Base-by-base conservation (phyloP, 92 coral and sea anemone genomes). In the Actinernus sp. region DNA sequence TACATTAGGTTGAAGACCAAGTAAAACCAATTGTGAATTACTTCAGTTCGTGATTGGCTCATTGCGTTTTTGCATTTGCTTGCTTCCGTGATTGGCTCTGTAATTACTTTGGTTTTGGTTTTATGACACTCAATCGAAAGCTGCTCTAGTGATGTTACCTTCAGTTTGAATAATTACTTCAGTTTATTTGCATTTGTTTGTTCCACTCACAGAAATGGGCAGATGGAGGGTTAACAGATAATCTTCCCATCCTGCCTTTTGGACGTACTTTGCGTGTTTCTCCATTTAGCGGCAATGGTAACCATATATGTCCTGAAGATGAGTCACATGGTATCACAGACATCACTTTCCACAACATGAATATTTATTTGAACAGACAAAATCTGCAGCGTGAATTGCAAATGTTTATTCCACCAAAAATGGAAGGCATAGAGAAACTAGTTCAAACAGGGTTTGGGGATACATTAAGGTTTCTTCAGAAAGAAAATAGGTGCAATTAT, bases 151-250 rank as follows among this genome's bases (percentile, higher is more conserved):
- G 14, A 12, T 14, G 3, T 3, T 24, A 49, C 23, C 25, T 6
- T n/a, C 23, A 17, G 23, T 49, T 49, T n/a, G 30, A n/a, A 9
- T 30, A 26, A n/a, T n/a, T n/a, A n/a, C n/a, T n/a, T n/a, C n/a
- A n/a, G 32, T 37, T 16, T 31, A 30, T 14, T 36, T 10, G 11
- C 57, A 63, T 4, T 58, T 25, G 49, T 41, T 69, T n/a, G 25
- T 68, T 67, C 28, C 68, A 31, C 57, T 60, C 41, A 49, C 76
- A 92, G 97, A 92, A 80, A 76, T 92, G 95, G 97, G 85, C 80
- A 18, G 97, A 92, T 74, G 97, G 97, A 55, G 97, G 97, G 58
- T 83, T 92, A 49, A 88, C 95, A 17, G 89, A 92, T 68, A 92
- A 92, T 60, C 87, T 92, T 7, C 97, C 97, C 9, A 63, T 76